phyloP scores from a whole-genome alignment of 2,797 vertebrate species.

The Ptychobarbus kaznakovi region DNA sequence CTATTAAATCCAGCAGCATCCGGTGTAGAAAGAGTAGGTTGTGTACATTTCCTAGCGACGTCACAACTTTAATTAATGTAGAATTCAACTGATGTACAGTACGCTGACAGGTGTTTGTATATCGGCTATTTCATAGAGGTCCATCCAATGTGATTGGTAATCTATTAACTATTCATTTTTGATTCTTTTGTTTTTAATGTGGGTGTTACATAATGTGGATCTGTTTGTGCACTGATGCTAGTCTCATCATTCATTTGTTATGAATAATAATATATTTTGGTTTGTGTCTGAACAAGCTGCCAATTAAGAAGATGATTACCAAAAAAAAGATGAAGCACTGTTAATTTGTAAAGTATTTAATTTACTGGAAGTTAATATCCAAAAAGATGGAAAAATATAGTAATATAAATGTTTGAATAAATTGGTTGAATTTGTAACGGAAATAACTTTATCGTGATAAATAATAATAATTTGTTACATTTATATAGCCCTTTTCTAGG shows the following conservation, averaged over 20 bases:
- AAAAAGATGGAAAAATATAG: background rate
- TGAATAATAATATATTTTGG: constrained; percentile 12
- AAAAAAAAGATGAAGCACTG: background rate
- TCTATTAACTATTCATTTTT: background rate
- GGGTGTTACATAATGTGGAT: background rate
- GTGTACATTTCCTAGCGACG: background rate
- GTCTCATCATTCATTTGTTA: background rate
- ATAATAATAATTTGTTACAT: too few relatives aligned
- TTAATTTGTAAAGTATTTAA: background rate
- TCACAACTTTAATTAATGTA: background rate
- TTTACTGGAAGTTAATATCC: background rate
- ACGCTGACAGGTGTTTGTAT: background rate
- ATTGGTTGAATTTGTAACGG: background rate
- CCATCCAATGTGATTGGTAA: background rate
- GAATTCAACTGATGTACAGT: background rate
- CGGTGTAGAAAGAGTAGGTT: background rate
- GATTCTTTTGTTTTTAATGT: constrained; percentile 10
- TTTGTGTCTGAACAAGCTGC: background rate
- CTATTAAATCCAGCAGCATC: background rate
- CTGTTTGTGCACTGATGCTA: constrained; percentile 8
- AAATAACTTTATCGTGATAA: background rate
- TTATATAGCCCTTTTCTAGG: too few relatives aligned
- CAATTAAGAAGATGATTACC: background rate
- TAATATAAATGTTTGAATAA: background rate
- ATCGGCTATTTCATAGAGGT: background rate